A percentile compares a stretch with the other conserved stretches of the same genome.
These are phyloP conservation scores for Diadema setosum DNA, from an alignment of 35 echinoderm and acorn worm genomes.

Conservation along the genomic window DNA sequence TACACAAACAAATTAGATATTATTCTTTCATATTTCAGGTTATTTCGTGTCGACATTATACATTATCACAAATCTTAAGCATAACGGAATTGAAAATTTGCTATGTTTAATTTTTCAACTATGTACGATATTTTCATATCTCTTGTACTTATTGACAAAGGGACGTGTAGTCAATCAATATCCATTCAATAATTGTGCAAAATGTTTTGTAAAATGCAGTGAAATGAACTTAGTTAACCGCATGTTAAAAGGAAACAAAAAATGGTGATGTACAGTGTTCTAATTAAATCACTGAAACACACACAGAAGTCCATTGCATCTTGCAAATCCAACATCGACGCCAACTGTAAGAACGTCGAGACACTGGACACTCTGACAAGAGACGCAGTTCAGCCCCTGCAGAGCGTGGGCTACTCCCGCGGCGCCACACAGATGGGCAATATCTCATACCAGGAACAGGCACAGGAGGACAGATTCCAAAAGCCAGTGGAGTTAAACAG, in stretches of 20 bases:
- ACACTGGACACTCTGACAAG: conserved; percentile 53
- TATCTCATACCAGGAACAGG: conserved; percentile 30
- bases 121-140: too few species aligned
- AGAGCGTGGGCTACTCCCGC: conserved; percentile 51
- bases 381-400: conserved; percentile 40
- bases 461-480: conserved; percentile 24
- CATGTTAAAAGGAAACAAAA: background rate
- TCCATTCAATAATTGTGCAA: too few species aligned
- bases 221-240: too few species aligned
- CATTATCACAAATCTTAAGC: too few species aligned
- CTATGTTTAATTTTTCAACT: too few species aligned
- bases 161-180: too few species aligned
- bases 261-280: background rate
- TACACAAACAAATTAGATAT: too few species aligned
- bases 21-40: too few species aligned
- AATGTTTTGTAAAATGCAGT: too few species aligned
- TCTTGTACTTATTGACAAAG: too few species aligned
- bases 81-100: too few species aligned
- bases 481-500: conserved; percentile 78
- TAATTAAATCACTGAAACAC: conserved; percentile 15
- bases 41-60: too few species aligned
- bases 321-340: conserved; percentile 69
- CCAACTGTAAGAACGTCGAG: conserved; percentile 54
- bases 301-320: conserved; percentile 76
- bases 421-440: conserved; percentile 56